Conservation (phyloP, 2,888 invertebrate genomes). For the Priocnemis perturbator region DNA sequence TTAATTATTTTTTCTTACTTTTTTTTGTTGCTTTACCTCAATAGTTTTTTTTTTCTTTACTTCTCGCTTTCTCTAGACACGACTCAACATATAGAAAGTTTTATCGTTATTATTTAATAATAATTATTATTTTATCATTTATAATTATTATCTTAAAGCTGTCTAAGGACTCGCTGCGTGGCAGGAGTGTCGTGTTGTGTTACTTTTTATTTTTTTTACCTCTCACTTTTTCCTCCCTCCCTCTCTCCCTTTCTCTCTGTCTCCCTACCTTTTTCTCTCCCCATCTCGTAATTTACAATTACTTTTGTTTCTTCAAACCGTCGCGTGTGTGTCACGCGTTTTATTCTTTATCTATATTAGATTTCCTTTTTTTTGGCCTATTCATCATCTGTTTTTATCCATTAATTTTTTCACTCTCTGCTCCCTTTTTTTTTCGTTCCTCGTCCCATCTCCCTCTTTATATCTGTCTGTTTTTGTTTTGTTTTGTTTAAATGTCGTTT, state of each 20-base stretch:
- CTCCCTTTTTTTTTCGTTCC: constrained; percentile 25
- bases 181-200: constrained; percentile 67
- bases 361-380: constrained; percentile 29
- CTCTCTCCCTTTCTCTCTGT: constrained; percentile 38
- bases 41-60: constrained; percentile 59
- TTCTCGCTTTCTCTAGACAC: constrained; percentile 71
- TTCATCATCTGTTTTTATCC: constrained; percentile 37
- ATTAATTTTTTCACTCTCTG: constrained; percentile 27
- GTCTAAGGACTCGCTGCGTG: constrained; percentile 73
- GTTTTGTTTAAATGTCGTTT: constrained; percentile 41
- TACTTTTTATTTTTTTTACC: constrained; percentile 53
- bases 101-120: constrained; percentile 72
- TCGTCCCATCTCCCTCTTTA: no score
- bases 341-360: constrained; percentile 3
- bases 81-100: constrained; percentile 75
- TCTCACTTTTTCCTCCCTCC: constrained; percentile 43
- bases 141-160: constrained; percentile 74
- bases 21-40: constrained; percentile 59
- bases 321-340: background rate
- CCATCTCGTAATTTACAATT: background rate
- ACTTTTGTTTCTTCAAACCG: background rate
- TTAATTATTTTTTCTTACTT: constrained; percentile 31
- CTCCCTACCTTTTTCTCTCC: constrained; percentile 29
- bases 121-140: constrained; percentile 69
- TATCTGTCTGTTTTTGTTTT: no score